Evolutionary conservation across 1,140 invertebrate genomes (phyloP).

Genomic region (Acromyrmex charruanus): DNA sequence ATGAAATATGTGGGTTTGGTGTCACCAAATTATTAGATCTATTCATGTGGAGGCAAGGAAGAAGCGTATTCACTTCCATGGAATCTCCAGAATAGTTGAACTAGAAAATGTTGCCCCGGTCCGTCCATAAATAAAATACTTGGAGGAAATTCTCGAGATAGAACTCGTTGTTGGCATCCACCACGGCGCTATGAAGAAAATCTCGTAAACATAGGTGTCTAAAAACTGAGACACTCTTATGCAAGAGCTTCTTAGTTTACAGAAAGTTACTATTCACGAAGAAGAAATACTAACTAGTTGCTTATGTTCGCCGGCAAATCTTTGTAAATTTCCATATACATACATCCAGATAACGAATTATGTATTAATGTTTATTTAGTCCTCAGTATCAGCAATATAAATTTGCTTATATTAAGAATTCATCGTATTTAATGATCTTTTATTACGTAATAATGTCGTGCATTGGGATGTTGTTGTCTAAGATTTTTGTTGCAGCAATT

Average conservation of each 20-base stretch:
- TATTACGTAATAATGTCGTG: slow-evolving; percentile 21
- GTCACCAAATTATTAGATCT: slow-evolving; percentile 2
- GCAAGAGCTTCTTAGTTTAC: slow-evolving; percentile 36
- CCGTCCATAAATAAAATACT: slow-evolving; percentile 61
- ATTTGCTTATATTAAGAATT: slow-evolving; percentile 20
- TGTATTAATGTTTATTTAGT: not conserved
- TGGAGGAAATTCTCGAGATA: slow-evolving; percentile 47
- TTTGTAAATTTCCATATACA: slow-evolving; percentile 1
- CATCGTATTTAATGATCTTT: slow-evolving; percentile 36
- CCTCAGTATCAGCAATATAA: not conserved
- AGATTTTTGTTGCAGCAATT: slow-evolving; percentile 52
- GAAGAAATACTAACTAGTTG: not conserved
- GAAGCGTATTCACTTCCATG: slow-evolving; percentile 36
- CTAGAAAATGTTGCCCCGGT: slow-evolving; percentile 33
- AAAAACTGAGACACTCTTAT: slow-evolving; percentile 31
- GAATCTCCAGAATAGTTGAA: slow-evolving; percentile 40
- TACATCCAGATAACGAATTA: not conserved
- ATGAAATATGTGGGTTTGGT: not conserved
- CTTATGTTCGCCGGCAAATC: not conserved
- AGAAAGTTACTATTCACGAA: slow-evolving; percentile 13
- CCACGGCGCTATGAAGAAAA: slow-evolving; percentile 39
- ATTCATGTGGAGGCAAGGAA: not conserved
- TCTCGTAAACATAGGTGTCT: slow-evolving; percentile 59
- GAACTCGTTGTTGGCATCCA: slow-evolving; percentile 59
- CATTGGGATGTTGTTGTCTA: slow-evolving; percentile 16